A percentile compares a stretch with the other conserved stretches of the same genome.
phyloP scores from a whole-genome alignment of 2,113 vertebrate species.

The Amblyornis subalaris region DNA sequence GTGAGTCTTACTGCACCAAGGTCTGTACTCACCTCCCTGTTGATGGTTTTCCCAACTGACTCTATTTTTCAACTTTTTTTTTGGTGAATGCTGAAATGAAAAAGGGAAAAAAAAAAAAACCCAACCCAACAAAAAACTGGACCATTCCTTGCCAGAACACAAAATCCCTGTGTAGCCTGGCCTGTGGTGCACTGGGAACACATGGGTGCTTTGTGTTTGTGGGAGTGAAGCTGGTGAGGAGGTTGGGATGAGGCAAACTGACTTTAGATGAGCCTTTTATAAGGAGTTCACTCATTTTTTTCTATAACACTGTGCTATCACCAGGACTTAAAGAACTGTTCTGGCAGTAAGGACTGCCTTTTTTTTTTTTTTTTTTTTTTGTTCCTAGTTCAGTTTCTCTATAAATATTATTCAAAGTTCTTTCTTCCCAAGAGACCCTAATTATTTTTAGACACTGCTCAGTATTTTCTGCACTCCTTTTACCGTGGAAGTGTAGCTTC shows the following conservation, averaged over 20 bases:
- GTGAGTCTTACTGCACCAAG: no score
- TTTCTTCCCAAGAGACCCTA: neutral
- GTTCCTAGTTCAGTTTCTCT: neutral
- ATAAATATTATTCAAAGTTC: neutral
- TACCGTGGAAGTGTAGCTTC: neutral
- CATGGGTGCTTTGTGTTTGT: rapidly evolving
- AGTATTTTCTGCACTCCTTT: neutral
- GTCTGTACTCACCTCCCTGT: rapidly evolving
- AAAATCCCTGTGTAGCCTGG: neutral
- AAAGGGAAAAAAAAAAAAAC: rapidly evolving
- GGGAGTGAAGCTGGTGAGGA: neutral
- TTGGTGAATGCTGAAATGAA: neutral
- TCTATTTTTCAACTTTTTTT: neutral
- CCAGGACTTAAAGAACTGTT: neutral
- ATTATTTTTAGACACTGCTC: neutral
- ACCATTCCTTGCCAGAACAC: neutral
- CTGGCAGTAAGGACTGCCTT: neutral
- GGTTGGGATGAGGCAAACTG: neutral
- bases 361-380: neutral
- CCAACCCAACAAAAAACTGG: neutral
- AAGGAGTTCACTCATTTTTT: neutral
- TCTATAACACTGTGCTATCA: neutral
- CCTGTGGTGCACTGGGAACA: no score
- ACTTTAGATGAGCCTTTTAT: neutral
- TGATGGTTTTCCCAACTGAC: neutral